Base-by-base conservation (phyloP, 2,888 invertebrate genomes). In the Melieria omissa region DNA sequence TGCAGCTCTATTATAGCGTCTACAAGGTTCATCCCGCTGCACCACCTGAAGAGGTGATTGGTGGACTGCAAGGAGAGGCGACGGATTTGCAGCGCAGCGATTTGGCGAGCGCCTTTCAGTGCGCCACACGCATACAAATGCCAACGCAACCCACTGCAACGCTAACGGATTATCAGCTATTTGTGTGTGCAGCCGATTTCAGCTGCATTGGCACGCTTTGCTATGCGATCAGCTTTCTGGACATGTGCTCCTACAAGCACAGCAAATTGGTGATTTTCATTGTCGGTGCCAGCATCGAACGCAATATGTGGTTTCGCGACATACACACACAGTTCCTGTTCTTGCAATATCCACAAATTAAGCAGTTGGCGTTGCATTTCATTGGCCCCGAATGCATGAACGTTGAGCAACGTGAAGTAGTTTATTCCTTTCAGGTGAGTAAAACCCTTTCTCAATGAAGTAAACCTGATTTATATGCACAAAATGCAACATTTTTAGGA, bases 161-260 rank as follows among this genome's bases (percentile, higher is more conserved):
- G 7, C 45, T 79, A 8, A 46, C 68, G 8, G 76, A 77, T 5
- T 85, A 81, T 76, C 77, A 82, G 58, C 47, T 74, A 7, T 84
- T 83, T 74, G 74, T 80, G 0, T 74, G 75, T 5, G 81, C 78
- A 5, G 80, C 82, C 5, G 80, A 80, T 9, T 85, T 82, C 29
- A 85, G 85, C 45, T 83, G 80, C 70, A 78, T 85, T 14, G 79
- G 74, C 14, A 81, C 82, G 10, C 74, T 84, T 57, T 80, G 82
- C 8, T 78, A 80, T 66, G 77, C 77, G 0, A 46, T 84, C 0
- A 70, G 75, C 2, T 63, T 79, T 14, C 65, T 78, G 0, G 42
- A 79, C 12, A 60, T 76, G 9, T 46, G 72, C 4, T 44, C 65
- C 6, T 62, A 74, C 8, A 42, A 61, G 1, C 64, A 66, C 0